phyloP scores from a whole-genome alignment of 2,888 invertebrate genomes.

The Emmelina monodactyla region DNA sequence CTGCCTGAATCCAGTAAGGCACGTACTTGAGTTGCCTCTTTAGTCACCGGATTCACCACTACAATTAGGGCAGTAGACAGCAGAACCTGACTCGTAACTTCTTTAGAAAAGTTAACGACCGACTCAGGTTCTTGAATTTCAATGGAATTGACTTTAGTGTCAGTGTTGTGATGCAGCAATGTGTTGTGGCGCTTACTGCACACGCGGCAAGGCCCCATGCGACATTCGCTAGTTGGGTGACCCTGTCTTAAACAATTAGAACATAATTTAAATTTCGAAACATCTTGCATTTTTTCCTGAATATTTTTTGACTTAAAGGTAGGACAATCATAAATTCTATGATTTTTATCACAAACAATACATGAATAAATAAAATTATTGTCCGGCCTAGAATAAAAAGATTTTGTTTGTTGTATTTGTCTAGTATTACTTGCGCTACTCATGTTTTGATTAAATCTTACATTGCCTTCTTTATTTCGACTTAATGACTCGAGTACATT shows the following conservation, averaged over 20 bases:
- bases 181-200: slow-evolving; percentile 17
- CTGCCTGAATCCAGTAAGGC: slow-evolving; percentile 11
- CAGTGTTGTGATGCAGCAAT: slow-evolving; percentile 14
- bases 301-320: slow-evolving; percentile 15
- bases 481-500: slow-evolving; percentile 16
- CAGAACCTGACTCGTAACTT: slow-evolving; percentile 4
- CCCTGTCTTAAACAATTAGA: slow-evolving; percentile 17
- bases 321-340: slow-evolving; percentile 19
- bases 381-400: slow-evolving; percentile 7
- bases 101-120: slow-evolving; percentile 1
- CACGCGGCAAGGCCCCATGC: slow-evolving; percentile 17
- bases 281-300: slow-evolving; percentile 9
- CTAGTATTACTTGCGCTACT: slow-evolving; percentile 1
- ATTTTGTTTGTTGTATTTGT: slow-evolving; percentile 7
- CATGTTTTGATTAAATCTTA: no score
- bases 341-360: slow-evolving; percentile 15
- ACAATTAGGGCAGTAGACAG: slow-evolving; percentile 13
- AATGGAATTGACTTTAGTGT: background rate
- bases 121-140: background rate
- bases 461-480: slow-evolving; percentile 9
- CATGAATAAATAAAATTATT: slow-evolving; percentile 6
- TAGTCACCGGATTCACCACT: slow-evolving; percentile 12
- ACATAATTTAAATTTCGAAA: slow-evolving; percentile 16
- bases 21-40: slow-evolving; percentile 5
- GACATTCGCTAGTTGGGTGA: slow-evolving; percentile 15